Evolutionary conservation across 1,140 invertebrate genomes (phyloP).

Genomic region (Cydia strobilella): DNA sequence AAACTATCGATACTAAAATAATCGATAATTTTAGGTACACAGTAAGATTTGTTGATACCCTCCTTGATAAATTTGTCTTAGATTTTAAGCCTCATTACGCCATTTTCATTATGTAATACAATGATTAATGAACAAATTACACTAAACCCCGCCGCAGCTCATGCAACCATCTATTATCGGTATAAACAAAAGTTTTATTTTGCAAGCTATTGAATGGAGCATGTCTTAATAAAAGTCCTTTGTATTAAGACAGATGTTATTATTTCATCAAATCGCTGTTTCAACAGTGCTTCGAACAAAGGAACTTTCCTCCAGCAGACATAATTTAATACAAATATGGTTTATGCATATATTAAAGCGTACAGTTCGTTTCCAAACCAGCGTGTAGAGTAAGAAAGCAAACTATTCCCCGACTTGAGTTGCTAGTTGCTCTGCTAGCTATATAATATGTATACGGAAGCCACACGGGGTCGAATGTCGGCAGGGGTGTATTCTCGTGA

Average conservation of each 20-base stretch:
- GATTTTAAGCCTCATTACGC: constrained; percentile 1
- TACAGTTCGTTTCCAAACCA: not conserved
- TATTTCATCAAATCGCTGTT: constrained; percentile 11
- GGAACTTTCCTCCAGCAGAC: not conserved
- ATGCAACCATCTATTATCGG: constrained; percentile 24
- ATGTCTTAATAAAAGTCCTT: constrained; percentile 19
- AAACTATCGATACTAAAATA: not conserved
- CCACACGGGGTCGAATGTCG: constrained; percentile 12
- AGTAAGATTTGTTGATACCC: not conserved
- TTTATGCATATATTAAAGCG: not conserved
- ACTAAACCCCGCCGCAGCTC: constrained; percentile 1
- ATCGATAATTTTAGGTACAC: not conserved
- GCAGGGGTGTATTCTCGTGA: constrained; percentile 10
- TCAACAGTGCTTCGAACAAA: constrained; percentile 6
- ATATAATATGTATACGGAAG: not conserved
- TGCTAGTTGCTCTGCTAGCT: not conserved
- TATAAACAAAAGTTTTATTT: constrained; percentile 26
- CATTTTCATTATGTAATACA: constrained; percentile 17
- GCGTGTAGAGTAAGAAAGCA: not conserved
- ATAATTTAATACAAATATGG: not conserved
- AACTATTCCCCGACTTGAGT: not conserved
- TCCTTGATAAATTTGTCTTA: constrained; percentile 3
- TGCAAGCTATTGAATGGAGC: constrained; percentile 17
- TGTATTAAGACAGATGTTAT: constrained; percentile 25
- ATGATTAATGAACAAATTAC: constrained; percentile 28